Conservation (phyloP, 2,888 invertebrate genomes). For the Priocnemis perturbator region DNA sequence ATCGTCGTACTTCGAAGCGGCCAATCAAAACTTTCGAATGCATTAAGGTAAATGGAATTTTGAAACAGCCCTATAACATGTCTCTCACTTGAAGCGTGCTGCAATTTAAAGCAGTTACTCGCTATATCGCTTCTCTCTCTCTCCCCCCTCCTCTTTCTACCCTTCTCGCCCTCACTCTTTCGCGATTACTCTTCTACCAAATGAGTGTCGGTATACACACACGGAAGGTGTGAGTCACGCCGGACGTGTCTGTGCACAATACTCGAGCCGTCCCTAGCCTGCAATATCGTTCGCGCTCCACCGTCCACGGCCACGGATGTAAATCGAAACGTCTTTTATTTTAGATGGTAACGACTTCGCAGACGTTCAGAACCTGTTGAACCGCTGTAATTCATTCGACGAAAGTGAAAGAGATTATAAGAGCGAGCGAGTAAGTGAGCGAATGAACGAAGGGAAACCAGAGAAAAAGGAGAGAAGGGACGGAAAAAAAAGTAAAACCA, state of each 20-base stretch:
- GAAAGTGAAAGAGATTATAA: not conserved
- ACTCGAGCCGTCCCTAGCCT: no score
- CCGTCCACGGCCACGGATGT: not conserved
- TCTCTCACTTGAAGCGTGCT: conserved; percentile 5
- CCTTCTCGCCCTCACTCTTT: no score
- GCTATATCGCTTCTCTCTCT: not conserved
- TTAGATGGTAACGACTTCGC: conserved; percentile 38
- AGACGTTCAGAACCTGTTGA: conserved; percentile 44
- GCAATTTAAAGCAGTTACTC: conserved; percentile 2
- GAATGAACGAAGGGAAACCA: not conserved
- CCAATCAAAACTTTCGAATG: conserved; percentile 48
- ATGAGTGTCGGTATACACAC: no score
- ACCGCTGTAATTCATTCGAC: conserved; percentile 40
- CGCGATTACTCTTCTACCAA: no score
- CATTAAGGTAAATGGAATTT: conserved; percentile 52
- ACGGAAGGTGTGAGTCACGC: no score
- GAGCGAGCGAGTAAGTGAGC: not conserved
- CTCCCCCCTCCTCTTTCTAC: not conserved
- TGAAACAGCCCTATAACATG: conserved; percentile 25
- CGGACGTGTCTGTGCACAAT: no score
- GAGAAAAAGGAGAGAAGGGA: no score
- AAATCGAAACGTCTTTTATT: conserved; percentile 29
- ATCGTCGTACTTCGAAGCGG: conserved; percentile 27
- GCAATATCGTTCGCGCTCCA: not conserved
- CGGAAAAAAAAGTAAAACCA: conserved; percentile 7